These are phyloP conservation scores for Oryctes rhinoceros DNA, from an alignment of 1,140 invertebrate species.

Conservation along the genomic window DNA sequence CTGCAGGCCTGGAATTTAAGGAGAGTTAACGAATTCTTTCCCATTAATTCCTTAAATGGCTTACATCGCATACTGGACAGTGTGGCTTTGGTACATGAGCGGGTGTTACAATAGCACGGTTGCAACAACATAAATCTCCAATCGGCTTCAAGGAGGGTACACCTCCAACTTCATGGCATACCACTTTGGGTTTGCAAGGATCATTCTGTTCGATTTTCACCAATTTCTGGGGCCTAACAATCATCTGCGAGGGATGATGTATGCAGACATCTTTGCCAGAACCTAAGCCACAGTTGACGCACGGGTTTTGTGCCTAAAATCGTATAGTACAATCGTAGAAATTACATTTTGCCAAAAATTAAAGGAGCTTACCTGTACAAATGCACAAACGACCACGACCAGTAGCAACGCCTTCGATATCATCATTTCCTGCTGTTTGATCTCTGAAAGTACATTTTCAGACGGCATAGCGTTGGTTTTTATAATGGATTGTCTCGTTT, in stretches of 20 bases:
- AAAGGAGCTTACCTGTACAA: neutral
- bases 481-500: conserved; percentile 2
- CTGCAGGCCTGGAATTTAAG: neutral
- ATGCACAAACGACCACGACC: neutral
- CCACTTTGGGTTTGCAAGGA: conserved; percentile 44
- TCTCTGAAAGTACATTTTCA: neutral
- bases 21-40: neutral
- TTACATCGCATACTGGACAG: conserved; percentile 42
- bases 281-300: conserved; percentile 36
- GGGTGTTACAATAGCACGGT: conserved; percentile 49
- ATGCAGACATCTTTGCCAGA: conserved; percentile 25
- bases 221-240: conserved; percentile 27
- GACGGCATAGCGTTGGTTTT: neutral
- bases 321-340: neutral
- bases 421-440: neutral
- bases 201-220: neutral
- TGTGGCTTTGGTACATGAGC: conserved; percentile 51
- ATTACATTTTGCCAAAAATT: neutral
- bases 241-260: neutral
- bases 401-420: neutral
- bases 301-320: neutral
- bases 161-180: conserved; percentile 43
- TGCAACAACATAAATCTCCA: conserved; percentile 52
- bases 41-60: neutral
- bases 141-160: conserved; percentile 47